phyloP scores from a whole-genome alignment of 2,797 vertebrate species.

The Cephalopachus bancanus region DNA sequence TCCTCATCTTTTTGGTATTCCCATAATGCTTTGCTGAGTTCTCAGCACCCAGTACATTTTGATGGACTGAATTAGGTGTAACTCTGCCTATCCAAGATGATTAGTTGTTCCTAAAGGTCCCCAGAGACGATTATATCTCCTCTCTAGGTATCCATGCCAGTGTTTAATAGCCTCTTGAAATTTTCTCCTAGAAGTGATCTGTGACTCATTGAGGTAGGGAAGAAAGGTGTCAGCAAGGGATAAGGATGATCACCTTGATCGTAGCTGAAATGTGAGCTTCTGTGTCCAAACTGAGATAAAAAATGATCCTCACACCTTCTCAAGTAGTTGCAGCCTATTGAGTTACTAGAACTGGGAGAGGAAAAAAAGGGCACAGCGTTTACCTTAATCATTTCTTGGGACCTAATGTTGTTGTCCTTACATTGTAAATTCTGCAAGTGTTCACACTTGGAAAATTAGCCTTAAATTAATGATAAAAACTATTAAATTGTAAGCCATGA shows the following conservation, averaged over 20 bases:
- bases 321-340: conserved; percentile 73
- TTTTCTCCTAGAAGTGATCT: conserved; percentile 62
- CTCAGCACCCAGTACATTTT: background rate
- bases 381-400: conserved; percentile 55
- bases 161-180: conserved; percentile 73
- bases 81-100: conserved; percentile 43
- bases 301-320: conserved; percentile 81
- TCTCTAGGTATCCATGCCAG: conserved; percentile 59
- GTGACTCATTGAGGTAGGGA: conserved; percentile 25
- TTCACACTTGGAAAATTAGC: conserved; percentile 53
- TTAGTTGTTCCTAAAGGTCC: conserved; percentile 55
- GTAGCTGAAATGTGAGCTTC: conserved; percentile 79
- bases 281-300: conserved; percentile 77
- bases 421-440: background rate
- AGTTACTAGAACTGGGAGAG: conserved; percentile 68
- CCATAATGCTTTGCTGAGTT: background rate
- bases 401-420: conserved; percentile 29
- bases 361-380: conserved; percentile 45
- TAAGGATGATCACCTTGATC: conserved; percentile 59
- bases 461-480: conserved; percentile 19
- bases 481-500: background rate
- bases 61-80: conserved; percentile 28
- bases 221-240: conserved; percentile 71
- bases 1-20: background rate
- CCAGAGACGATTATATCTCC: conserved; percentile 23